phyloP scores from a whole-genome alignment of 2,797 vertebrate species.

The Malacoctenus gilli region DNA sequence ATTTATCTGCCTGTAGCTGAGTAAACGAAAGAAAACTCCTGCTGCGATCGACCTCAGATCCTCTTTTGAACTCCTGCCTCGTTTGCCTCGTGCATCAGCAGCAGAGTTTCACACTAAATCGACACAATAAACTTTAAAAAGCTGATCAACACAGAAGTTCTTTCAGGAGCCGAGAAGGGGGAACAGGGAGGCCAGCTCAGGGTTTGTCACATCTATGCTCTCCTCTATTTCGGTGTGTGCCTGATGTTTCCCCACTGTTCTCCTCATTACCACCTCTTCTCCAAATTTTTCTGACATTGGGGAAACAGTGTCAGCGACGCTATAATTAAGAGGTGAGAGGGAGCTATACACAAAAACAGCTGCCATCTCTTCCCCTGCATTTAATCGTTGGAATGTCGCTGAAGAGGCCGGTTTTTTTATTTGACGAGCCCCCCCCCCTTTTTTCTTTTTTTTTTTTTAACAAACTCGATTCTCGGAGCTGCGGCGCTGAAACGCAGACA shows the following conservation, averaged over 20 bases:
- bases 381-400: background rate
- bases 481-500: background rate
- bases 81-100: constrained; percentile 16
- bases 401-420: background rate
- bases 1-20: constrained; percentile 3
- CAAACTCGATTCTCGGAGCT: background rate
- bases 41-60: background rate
- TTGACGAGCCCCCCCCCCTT: too few relatives aligned
- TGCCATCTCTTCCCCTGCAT: background rate
- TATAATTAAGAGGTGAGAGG: background rate
- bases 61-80: constrained; percentile 34
- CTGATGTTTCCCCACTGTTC: constrained; percentile 8
- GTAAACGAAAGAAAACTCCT: constrained; percentile 26
- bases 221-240: constrained; percentile 30
- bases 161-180: constrained; percentile 1
- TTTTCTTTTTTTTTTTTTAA: too few relatives aligned
- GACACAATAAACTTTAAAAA: constrained; percentile 23
- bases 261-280: background rate
- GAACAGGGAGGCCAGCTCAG: constrained; percentile 15
- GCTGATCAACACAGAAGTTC: constrained; percentile 29
- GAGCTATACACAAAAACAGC: background rate
- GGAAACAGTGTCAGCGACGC: constrained; percentile 5
- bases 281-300: constrained; percentile 8
- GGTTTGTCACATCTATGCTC: constrained; percentile 14
- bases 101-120: constrained; percentile 40